Percentiles rank a stretch among this genome's conserved stretches.
Evolutionary conservation across 2,888 invertebrate genomes (phyloP).

Genomic region (Ichneumoninae sp.): DNA sequence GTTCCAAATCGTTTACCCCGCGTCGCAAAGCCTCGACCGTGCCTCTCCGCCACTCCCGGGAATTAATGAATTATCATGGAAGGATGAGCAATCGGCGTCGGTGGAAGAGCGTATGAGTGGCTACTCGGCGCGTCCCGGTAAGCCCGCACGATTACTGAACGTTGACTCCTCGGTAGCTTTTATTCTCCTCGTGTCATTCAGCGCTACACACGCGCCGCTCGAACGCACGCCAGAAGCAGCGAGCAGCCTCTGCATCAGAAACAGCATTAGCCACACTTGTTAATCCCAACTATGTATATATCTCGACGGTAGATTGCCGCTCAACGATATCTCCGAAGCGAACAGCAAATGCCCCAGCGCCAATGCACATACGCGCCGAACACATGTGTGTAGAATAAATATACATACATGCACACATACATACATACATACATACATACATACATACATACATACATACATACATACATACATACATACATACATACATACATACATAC

Average conservation of each 20-base stretch:
- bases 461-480: too few species aligned
- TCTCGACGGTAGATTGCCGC: conserved; percentile 51
- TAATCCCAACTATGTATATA: conserved; percentile 61
- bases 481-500: background rate
- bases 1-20: conserved; percentile 47
- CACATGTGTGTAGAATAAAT: background rate
- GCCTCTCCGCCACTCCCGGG: conserved; percentile 19
- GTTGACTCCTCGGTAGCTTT: conserved; percentile 49
- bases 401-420: background rate
- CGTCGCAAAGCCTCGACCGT: background rate
- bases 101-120: conserved; percentile 31
- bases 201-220: conserved; percentile 26
- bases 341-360: conserved; percentile 39
- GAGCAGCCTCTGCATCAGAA: conserved; percentile 47
- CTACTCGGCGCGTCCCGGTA: conserved; percentile 29
- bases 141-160: conserved; percentile 58
- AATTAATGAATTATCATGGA: conserved; percentile 60
- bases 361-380: background rate
- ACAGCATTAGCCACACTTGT: conserved; percentile 66
- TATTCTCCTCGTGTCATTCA: conserved; percentile 46
- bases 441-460: too few species aligned
- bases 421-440: too few species aligned
- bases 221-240: conserved; percentile 38
- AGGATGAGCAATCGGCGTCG: conserved; percentile 48
- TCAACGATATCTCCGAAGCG: conserved; percentile 58